A percentile compares a stretch with the other conserved stretches of the same genome.
phyloP scores from a whole-genome alignment of 2,113 vertebrate genomes.

The Hydrolagus affinis region DNA sequence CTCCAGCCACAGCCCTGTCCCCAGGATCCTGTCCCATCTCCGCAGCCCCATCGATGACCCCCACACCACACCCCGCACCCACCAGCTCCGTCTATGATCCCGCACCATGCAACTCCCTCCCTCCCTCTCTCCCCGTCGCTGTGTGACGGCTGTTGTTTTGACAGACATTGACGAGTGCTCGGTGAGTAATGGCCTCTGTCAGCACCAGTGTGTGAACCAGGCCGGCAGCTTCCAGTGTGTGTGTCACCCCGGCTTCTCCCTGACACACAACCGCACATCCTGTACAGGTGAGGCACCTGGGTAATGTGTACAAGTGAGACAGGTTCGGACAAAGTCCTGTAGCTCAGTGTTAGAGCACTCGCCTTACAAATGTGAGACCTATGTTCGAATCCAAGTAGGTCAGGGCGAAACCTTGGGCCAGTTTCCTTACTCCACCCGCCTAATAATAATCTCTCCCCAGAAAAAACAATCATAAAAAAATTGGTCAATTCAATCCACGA shows the following conservation, averaged over 20 bases:
- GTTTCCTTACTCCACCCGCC: too few relatives aligned
- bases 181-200: slow-evolving; percentile 49
- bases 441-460: too few relatives aligned
- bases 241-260: slow-evolving; percentile 50
- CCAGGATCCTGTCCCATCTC: too few relatives aligned
- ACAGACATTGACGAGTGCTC: slow-evolving; percentile 61
- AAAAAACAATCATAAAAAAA: too few relatives aligned
- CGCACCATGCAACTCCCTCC: not conserved
- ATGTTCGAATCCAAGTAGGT: too few relatives aligned
- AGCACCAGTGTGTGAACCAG: slow-evolving; percentile 56
- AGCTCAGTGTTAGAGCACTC: too few relatives aligned
- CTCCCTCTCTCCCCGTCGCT: not conserved
- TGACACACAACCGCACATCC: slow-evolving; percentile 46
- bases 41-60: too few relatives aligned
- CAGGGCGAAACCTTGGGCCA: too few relatives aligned
- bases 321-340: too few relatives aligned
- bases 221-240: slow-evolving; percentile 51
- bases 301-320: not conserved
- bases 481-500: too few relatives aligned
- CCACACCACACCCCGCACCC: not conserved
- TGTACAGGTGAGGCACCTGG: slow-evolving; percentile 46
- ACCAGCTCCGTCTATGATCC: not conserved
- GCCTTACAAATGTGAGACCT: too few relatives aligned
- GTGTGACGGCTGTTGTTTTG: not conserved
- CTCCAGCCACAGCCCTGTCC: too few relatives aligned